Evolutionary conservation across 2,797 vertebrate species (phyloP).

Genomic region (Intellagama lesueurii): DNA sequence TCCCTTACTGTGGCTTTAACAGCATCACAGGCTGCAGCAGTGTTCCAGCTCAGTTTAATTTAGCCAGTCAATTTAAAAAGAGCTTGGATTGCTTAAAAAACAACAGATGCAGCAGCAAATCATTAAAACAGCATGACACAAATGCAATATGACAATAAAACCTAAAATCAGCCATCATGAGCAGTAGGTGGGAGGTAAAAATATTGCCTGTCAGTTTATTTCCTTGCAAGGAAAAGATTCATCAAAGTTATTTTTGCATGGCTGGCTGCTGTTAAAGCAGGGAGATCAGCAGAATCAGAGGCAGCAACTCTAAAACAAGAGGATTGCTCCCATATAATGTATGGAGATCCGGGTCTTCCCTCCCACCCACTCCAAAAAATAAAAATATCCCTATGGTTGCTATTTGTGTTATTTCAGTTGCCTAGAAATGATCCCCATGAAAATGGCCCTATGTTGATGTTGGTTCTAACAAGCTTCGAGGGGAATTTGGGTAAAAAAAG

Average conservation of each 20-base stretch:
- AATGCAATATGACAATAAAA: too few relatives aligned
- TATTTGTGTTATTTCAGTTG: background rate
- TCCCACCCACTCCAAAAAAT: too few relatives aligned
- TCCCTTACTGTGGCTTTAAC: background rate
- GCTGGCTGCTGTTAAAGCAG: background rate
- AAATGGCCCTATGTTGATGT: background rate
- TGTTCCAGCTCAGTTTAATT: background rate
- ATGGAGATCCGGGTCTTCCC: background rate
- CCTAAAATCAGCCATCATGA: too few relatives aligned
- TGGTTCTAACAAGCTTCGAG: background rate
- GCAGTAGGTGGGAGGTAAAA: background rate
- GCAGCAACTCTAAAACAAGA: background rate
- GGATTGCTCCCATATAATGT: background rate
- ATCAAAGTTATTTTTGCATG: background rate
- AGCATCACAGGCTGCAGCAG: background rate
- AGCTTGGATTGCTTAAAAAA: too few relatives aligned
- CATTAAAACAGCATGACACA: too few relatives aligned
- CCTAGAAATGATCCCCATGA: background rate
- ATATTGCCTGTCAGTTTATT: background rate
- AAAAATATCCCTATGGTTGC: background rate
- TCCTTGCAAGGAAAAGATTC: background rate
- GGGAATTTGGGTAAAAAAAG: background rate
- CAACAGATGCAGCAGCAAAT: too few relatives aligned
- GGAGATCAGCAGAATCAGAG: background rate
- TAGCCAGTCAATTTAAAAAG: background rate